These are phyloP conservation scores for Drymodes brunneopygia DNA, from an alignment of 2,113 vertebrate genomes.

Conservation along the genomic window DNA sequence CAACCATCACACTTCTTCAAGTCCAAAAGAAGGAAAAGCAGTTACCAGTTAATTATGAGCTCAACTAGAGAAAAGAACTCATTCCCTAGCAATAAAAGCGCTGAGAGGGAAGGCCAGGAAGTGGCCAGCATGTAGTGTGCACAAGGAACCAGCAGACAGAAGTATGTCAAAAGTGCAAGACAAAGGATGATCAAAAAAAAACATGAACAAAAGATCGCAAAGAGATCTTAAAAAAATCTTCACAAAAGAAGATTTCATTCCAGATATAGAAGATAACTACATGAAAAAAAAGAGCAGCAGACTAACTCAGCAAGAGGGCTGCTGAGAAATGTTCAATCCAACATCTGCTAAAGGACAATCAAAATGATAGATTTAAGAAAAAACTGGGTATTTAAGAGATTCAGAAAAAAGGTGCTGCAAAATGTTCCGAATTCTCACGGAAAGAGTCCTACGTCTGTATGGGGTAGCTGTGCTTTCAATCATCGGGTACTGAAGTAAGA, in stretches of 20 bases:
- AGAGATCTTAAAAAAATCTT: not conserved
- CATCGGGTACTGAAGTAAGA: not conserved
- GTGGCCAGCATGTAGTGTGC: not conserved
- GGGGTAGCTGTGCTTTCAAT: not conserved
- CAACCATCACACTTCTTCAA: not conserved
- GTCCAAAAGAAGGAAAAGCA: not conserved
- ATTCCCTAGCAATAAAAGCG: not conserved
- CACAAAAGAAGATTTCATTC: not conserved
- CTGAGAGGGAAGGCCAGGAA: not conserved
- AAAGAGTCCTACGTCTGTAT: not conserved
- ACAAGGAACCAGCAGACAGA: not conserved
- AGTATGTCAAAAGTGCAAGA: not conserved
- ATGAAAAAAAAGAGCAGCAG: not conserved
- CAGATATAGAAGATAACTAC: not conserved
- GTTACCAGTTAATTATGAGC: not conserved
- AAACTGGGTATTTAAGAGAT: not conserved
- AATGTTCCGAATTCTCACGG: not conserved
- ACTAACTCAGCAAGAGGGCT: not conserved
- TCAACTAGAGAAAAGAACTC: not conserved
- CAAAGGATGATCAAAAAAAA: not conserved
- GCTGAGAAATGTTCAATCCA: not conserved
- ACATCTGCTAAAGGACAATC: not conserved
- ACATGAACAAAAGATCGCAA: not conserved
- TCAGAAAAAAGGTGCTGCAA: not conserved
- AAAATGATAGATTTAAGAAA: not conserved